Evolutionary conservation across 2,888 invertebrate species (phyloP), one percentile per base, ranked within the genome.

Genomic region (Emesis russula): DNA sequence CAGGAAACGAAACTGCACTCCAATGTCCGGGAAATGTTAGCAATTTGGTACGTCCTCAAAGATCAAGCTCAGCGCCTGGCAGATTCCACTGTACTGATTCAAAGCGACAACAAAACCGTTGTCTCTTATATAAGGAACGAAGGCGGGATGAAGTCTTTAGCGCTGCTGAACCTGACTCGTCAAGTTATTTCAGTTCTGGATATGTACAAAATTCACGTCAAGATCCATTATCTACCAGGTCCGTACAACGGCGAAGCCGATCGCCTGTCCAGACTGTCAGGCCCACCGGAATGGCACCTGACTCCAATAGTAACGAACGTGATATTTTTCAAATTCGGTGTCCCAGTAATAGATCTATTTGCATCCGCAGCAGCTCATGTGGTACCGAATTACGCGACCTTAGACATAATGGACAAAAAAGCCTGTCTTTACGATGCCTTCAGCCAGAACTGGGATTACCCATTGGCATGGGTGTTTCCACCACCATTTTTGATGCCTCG

Each of bases 191-290:
- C 74, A n/a, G 15, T 84, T 48, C 6, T 84, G n/a, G 79, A 80
- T n/a, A 6, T 9, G 36, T 41, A 75, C 44, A 11, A 53, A 3
- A 84, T 80, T 36, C 85, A 78, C 2, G 74, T 96, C 11, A n/a
- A 15, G 5, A 41, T 76, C 2, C 82, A 93, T 73, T 92, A 92
- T 38, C 86, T 95, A 6, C 95, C 95, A 31, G 95, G 95, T 6
- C 81, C 85, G n/a, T 95, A 93, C 95, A 96, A 96, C 81, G 92
- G 93, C 2, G 94, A 95, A 36, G 95, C 95, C 4, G 95, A 95
- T 66, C 82, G 86, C 7, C 87, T 95, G 3, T 95, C 95, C n/a
- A 25, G 85, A n/a, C 44, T 78, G 38, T 78, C 77, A 71, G 33
- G 71, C 3, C 48, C 66, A 6, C 85, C 81, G 18, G 88, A 90